Base-by-base conservation (phyloP, 2,113 vertebrate species). In the Atlantisia rogersi region DNA sequence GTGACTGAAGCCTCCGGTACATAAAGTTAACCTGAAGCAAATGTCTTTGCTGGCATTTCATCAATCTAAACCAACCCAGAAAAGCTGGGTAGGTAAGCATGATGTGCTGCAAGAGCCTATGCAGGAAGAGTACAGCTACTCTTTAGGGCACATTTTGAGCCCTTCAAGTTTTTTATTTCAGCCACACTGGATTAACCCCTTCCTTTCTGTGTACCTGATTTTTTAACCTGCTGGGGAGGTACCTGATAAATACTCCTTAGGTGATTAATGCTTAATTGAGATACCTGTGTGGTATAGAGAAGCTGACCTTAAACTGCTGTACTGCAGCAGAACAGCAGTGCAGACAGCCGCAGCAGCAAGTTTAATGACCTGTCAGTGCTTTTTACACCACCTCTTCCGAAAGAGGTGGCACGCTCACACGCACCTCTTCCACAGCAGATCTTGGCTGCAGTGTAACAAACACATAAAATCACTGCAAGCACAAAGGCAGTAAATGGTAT, bases 21-120 rank as follows among this genome's bases (percentile, higher is more conserved):
- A 40, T 8, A 15, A 76, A 62, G 84, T 44, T 56, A 92, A 69
- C 50, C 70, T 85, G 67, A 92, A 86, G 71, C n/a, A 90, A 93
- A 82, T 70, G 68, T 40, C 68, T 86, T 10, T 15, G 58, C 55
- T 76, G 89, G 53, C 70, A 69, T 52, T 88, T 74, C 71, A 88
- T 82, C 76, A 21, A 21, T 67, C 75, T 81, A 70, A 78, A 59
- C 56, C 53, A 37, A 25, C n/a, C 35, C 26, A 52, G 39, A 74
- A 40, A 37, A 68, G 59, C 9, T 42, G 32, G 1, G 53, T 5
- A 75, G 15, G 44, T 40, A 59, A 78, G 52, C 56, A 62, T 46
- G 50, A 53, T 0, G 1, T 31, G 76, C 48, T 73, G 25, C 9
- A 46, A 71, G 32, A 88, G 37, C 28, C 39, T 60, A 2, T 50